Evolutionary conservation across 2,888 invertebrate species (phyloP).

Genomic region (Tuta absoluta): DNA sequence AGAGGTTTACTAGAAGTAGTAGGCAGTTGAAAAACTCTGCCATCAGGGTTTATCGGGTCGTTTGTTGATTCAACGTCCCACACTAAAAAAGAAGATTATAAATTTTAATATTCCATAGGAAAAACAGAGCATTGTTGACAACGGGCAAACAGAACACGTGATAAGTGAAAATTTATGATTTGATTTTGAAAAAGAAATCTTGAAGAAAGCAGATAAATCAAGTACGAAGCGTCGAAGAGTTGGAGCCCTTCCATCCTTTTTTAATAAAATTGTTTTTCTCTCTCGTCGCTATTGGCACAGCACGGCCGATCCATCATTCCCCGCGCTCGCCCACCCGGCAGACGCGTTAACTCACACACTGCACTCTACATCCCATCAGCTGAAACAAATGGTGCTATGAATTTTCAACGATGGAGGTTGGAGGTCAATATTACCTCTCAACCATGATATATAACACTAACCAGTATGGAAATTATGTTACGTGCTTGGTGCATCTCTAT

Average conservation of each 20-base stretch:
- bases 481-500: not conserved
- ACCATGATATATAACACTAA: not conserved
- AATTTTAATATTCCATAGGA: not conserved
- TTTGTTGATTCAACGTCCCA: no score
- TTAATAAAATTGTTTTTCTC: constrained; percentile 16
- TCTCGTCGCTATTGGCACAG: not conserved
- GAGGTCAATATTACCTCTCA: constrained; percentile 8
- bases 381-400: constrained; percentile 18
- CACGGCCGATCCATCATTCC: constrained; percentile 2
- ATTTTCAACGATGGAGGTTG: not conserved
- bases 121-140: constrained; percentile 14
- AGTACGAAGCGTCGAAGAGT: not conserved
- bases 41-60: no score
- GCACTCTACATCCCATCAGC: constrained; percentile 9
- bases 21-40: no score
- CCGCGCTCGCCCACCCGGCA: not conserved
- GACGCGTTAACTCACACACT: constrained; percentile 7
- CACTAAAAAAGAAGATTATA: no score
- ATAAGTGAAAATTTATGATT: constrained; percentile 23
- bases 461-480: not conserved
- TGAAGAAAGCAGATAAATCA: constrained; percentile 27
- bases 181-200: constrained; percentile 11
- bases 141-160: constrained; percentile 17
- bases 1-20: no score
- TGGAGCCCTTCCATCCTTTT: not conserved